A percentile compares a stretch with the other conserved stretches of the same genome.
These are phyloP conservation scores for Centroberyx gerrardi DNA, from an alignment of 2,797 vertebrate genomes.

Conservation along the genomic window DNA sequence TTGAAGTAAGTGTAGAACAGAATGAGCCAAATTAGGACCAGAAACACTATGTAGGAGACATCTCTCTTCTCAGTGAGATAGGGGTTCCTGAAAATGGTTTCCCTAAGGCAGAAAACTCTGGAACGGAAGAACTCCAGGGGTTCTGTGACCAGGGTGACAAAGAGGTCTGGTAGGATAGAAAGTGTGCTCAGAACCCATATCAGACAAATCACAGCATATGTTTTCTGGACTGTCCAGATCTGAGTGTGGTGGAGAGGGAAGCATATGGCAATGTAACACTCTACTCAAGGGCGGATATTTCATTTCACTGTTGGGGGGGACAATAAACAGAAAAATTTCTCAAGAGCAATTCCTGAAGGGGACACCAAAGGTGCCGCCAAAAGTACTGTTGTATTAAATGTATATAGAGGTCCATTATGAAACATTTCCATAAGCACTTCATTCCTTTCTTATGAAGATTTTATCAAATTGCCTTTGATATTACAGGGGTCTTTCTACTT, in stretches of 20 bases:
- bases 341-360: too few relatives aligned
- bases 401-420: too few relatives aligned
- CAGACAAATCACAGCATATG: conserved; percentile 57
- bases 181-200: conserved; percentile 65
- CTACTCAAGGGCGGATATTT: too few relatives aligned
- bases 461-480: too few relatives aligned
- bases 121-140: conserved; percentile 64
- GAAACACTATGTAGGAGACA: conserved; percentile 36
- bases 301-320: too few relatives aligned
- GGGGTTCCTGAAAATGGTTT: conserved; percentile 48
- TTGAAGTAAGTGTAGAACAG: conserved; percentile 77
- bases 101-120: conserved; percentile 50
- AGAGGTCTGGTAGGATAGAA: conserved; percentile 62
- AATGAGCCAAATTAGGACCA: conserved; percentile 69
- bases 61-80: conserved; percentile 49
- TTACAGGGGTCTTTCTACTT: too few relatives aligned
- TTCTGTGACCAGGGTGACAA: conserved; percentile 47
- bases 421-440: too few relatives aligned
- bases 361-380: too few relatives aligned
- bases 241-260: conserved; percentile 74
- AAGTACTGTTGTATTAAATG: too few relatives aligned
- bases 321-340: too few relatives aligned
- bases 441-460: too few relatives aligned
- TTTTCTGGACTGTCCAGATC: conserved; percentile 74
- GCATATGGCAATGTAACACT: conserved; percentile 78